A percentile compares a stretch with the other conserved stretches of the same genome.
Conservation (phyloP, 2,888 invertebrate species). For the Meandrusa payeni region DNA sequence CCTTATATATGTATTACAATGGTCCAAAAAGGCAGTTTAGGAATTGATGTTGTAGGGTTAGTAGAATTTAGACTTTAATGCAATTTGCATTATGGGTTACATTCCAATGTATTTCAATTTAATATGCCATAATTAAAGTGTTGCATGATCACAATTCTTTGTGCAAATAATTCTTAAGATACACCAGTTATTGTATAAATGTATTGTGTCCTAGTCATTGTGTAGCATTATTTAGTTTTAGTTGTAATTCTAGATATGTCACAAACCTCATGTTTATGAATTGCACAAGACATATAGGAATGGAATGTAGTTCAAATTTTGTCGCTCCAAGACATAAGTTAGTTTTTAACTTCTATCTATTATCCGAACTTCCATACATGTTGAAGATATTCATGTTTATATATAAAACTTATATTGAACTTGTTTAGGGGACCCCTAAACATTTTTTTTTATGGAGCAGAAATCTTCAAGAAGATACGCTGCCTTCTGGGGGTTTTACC, state of each 20-base stretch:
- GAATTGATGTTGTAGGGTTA: conserved; percentile 20
- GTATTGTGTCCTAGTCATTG: conserved; percentile 24
- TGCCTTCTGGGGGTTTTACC: no score
- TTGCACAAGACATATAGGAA: no score
- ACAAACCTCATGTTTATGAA: neutral
- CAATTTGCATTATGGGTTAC: conserved; percentile 11
- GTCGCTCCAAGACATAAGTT: no score
- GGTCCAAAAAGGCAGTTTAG: conserved; percentile 12
- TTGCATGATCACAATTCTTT: conserved; percentile 9
- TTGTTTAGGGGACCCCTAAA: no score
- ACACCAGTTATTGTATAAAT: neutral
- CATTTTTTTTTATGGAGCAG: no score
- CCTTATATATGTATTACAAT: conserved; percentile 1
- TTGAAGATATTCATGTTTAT: no score
- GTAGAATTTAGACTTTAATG: conserved; percentile 15
- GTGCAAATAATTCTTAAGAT: conserved; percentile 11
- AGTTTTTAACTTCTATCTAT: no score
- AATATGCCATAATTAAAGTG: conserved; percentile 10
- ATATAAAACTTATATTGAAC: no score
- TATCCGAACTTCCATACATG: no score
- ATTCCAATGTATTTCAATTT: conserved; percentile 22
- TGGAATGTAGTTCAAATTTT: no score
- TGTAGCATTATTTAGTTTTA: conserved; percentile 15
- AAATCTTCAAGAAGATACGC: no score
- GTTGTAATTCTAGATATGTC: conserved; percentile 4